phyloP scores from a whole-genome alignment of 2,113 vertebrate species.

The Siphamia tubifer region DNA sequence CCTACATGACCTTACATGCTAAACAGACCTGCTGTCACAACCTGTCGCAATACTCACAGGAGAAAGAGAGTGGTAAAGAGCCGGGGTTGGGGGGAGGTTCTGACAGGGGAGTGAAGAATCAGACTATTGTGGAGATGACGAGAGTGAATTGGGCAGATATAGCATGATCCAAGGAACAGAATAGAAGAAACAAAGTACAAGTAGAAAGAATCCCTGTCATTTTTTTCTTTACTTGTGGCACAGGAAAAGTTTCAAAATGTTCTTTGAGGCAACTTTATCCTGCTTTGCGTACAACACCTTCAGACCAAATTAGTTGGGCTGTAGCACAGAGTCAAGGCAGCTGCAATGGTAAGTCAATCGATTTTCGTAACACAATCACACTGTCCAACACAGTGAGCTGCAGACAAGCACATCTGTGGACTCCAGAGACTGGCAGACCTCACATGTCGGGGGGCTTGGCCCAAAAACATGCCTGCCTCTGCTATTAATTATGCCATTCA shows the following conservation, averaged over 20 bases:
- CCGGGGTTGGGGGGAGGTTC: neutral
- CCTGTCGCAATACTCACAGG: slow-evolving; percentile 44
- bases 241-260: neutral
- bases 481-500: slow-evolving; percentile 61
- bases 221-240: no score
- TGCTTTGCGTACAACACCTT: neutral
- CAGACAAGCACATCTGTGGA: neutral
- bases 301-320: neutral
- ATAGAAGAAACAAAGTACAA: neutral
- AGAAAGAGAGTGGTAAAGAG: neutral
- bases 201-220: no score
- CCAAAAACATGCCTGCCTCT: slow-evolving; percentile 34
- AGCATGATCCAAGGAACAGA: neutral
- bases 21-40: slow-evolving; percentile 64
- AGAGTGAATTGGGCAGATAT: neutral
- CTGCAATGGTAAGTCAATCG: neutral
- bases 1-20: slow-evolving; percentile 65
- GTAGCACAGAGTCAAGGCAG: neutral
- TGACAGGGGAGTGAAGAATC: neutral
- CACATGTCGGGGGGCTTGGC: slow-evolving; percentile 28
- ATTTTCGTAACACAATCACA: neutral
- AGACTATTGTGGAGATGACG: neutral
- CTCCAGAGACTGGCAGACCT: slow-evolving; percentile 26
- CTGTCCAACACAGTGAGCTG: neutral
- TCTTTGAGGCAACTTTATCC: neutral